Conservation (phyloP, 2,113 vertebrate species). For the Pseudorhombus dupliciocellatus region DNA sequence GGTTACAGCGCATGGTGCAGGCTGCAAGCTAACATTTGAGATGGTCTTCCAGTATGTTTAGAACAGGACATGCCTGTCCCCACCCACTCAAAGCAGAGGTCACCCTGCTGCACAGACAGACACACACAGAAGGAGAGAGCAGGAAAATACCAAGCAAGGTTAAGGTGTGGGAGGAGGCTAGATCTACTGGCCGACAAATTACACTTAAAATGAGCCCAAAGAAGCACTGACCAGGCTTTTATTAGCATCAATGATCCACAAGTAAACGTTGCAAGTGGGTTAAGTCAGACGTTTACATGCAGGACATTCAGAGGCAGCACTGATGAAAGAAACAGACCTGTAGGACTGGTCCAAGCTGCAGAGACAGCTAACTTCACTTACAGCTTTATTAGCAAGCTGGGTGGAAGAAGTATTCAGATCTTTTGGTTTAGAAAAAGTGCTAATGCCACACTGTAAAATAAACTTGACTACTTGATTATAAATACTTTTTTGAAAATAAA, state of each 20-base stretch:
- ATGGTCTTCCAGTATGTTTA: slow-evolving; percentile 64
- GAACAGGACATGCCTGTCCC: slow-evolving; percentile 53
- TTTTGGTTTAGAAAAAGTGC: neutral
- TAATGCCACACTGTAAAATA: too few species aligned
- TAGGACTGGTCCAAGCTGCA: slow-evolving; percentile 7
- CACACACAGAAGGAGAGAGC: slow-evolving; percentile 7
- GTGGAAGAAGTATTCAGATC: neutral
- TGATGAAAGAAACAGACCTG: slow-evolving; percentile 60
- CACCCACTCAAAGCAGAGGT: slow-evolving; percentile 67
- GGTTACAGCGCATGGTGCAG: slow-evolving; percentile 46
- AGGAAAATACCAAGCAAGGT: slow-evolving; percentile 31
- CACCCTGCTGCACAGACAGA: slow-evolving; percentile 49
- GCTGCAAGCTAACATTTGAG: slow-evolving; percentile 60
- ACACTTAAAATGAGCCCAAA: slow-evolving; percentile 12
- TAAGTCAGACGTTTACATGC: slow-evolving; percentile 25
- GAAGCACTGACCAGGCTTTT: slow-evolving; percentile 1
- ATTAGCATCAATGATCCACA: slow-evolving; percentile 3
- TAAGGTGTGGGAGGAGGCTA: neutral
- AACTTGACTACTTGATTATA: neutral
- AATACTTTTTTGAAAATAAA: neutral
- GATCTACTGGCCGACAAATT: slow-evolving; percentile 7
- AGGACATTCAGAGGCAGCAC: slow-evolving; percentile 2
- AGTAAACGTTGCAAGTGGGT: slow-evolving; percentile 19
- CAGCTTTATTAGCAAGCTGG: neutral
- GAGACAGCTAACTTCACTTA: neutral